phyloP scores from a whole-genome alignment of 2,888 invertebrate genomes.

The Ectropis crepuscularia region DNA sequence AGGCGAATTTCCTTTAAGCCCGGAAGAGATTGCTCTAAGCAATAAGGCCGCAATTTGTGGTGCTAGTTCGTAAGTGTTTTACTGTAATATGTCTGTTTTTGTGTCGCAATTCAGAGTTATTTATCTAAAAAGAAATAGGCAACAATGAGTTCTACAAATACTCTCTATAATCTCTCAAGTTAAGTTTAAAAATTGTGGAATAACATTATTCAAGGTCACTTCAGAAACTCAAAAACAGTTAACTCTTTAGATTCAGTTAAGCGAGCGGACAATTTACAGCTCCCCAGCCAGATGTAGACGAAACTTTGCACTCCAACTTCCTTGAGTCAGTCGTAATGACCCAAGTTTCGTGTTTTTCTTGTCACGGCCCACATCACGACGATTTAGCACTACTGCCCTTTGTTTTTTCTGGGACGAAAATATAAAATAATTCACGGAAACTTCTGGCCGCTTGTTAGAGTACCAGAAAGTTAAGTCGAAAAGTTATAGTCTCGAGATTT shows the following conservation, averaged over 20 bases:
- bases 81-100: too few species aligned
- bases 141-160: too few species aligned
- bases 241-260: conserved; percentile 51
- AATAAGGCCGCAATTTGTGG: too few species aligned
- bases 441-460: conserved; percentile 36
- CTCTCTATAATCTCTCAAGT: too few species aligned
- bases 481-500: not conserved
- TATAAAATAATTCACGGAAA: conserved; percentile 40
- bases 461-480: conserved; percentile 28
- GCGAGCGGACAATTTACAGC: conserved; percentile 54
- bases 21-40: too few species aligned
- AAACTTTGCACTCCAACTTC: conserved; percentile 70
- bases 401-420: conserved; percentile 38
- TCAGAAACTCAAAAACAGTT: conserved; percentile 21
- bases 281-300: conserved; percentile 50
- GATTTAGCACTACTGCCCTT: conserved; percentile 58
- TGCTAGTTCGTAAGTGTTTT: too few species aligned
- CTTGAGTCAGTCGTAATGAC: conserved; percentile 63
- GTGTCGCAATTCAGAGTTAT: too few species aligned
- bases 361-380: conserved; percentile 60
- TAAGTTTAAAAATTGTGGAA: conserved; percentile 1
- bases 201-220: not conserved
- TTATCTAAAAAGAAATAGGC: too few species aligned
- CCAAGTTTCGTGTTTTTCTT: conserved; percentile 73
- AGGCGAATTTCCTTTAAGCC: too few species aligned